Conservation (phyloP, 2,888 invertebrate species). For the Caenorhabditis drosophilae region DNA sequence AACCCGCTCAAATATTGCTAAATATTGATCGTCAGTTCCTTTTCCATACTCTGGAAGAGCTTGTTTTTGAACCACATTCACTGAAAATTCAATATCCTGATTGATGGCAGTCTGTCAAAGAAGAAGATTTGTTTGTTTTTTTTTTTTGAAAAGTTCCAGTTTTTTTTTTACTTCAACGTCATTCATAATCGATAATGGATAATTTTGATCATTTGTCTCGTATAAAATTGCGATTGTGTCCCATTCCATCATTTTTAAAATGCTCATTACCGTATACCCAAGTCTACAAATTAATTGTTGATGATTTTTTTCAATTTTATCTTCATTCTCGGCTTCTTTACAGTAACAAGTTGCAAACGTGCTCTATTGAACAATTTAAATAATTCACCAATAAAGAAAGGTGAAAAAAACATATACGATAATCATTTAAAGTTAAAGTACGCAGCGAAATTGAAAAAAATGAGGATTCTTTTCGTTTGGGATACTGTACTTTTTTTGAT, state of each 20-base stretch:
- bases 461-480: no score
- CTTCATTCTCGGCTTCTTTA: no score
- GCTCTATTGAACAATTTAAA: no score
- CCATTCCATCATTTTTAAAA: conserved; percentile 41
- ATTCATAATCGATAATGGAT: conserved; percentile 27
- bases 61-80: conserved; percentile 26
- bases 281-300: conserved; percentile 30
- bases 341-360: no score
- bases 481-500: no score
- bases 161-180: conserved; percentile 25
- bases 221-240: conserved; percentile 34
- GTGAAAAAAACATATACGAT: no score
- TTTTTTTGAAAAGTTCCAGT: not conserved
- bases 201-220: conserved; percentile 17
- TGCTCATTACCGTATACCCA: conserved; percentile 34
- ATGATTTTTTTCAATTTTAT: no score
- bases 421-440: no score
- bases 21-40: conserved; percentile 15
- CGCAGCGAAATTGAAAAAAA: no score
- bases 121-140: not conserved
- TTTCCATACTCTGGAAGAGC: conserved; percentile 9
- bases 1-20: conserved; percentile 7
- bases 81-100: not conserved
- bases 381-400: no score
- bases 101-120: conserved; percentile 16